These are phyloP conservation scores for Pyrocephalus nanus DNA, from an alignment of 2,797 vertebrate species.

Conservation along the genomic window DNA sequence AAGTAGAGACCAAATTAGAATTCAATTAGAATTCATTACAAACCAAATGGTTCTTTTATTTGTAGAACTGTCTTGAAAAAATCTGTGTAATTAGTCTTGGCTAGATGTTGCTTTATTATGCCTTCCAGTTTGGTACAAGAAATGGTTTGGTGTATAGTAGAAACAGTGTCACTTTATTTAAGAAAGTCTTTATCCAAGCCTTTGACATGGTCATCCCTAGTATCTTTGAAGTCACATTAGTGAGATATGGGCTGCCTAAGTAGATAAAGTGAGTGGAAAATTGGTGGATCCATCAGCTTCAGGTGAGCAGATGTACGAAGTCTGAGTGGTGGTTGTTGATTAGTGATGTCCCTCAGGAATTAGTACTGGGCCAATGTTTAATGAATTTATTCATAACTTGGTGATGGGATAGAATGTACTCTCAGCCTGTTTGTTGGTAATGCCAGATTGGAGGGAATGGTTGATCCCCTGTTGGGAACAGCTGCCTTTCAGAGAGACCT, in stretches of 20 bases:
- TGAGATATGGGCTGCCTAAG: neutral
- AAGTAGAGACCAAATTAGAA: conserved; percentile 13
- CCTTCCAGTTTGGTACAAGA: neutral
- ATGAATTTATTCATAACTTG: neutral
- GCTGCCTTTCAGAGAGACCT: neutral
- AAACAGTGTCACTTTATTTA: neutral
- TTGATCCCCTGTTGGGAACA: neutral
- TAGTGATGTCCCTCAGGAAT: neutral
- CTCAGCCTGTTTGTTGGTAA: neutral
- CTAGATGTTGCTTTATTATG: neutral
- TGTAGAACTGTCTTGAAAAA: neutral
- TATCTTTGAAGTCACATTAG: neutral
- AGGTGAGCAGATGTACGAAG: neutral
- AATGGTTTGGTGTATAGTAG: neutral
- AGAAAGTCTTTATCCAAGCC: neutral
- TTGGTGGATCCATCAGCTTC: neutral
- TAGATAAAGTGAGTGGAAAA: neutral
- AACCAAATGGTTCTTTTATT: neutral
- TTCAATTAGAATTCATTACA: neutral
- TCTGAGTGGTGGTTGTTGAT: neutral
- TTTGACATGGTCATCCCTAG: neutral
- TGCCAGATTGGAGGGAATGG: neutral
- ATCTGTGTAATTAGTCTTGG: neutral
- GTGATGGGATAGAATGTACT: neutral
- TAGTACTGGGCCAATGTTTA: neutral